Percentiles rank a stretch among this genome's conserved stretches.
Conservation (phyloP, 2,113 vertebrate species). For the Malaclemys terrapin region DNA sequence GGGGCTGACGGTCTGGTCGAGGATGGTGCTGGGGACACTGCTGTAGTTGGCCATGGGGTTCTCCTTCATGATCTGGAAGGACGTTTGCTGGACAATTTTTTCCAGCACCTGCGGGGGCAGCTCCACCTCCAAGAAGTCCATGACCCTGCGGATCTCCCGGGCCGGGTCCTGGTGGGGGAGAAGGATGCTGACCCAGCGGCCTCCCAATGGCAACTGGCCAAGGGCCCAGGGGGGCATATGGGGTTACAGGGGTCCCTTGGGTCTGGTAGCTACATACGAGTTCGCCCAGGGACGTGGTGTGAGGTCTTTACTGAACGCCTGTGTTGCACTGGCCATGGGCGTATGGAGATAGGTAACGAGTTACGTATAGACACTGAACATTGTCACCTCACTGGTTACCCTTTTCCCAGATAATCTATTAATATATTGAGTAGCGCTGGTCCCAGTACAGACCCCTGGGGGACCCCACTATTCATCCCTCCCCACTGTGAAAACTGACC, state of each 20-base stretch:
- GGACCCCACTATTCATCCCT: not conserved
- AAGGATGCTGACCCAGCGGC: not conserved
- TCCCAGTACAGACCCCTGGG: not conserved
- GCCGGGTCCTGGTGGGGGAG: conserved; percentile 75
- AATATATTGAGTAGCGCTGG: too few relatives aligned
- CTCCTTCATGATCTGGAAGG: conserved; percentile 83
- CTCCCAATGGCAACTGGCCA: too few relatives aligned
- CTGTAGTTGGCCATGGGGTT: conserved; percentile 53
- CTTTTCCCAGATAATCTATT: not conserved
- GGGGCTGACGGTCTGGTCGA: not conserved
- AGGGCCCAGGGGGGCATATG: too few relatives aligned
- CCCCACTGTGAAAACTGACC: not conserved
- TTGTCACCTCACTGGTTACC: too few relatives aligned
- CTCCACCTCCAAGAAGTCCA: conserved; percentile 79
- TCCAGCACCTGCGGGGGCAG: conserved; percentile 78
- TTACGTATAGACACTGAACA: too few relatives aligned
- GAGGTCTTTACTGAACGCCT: too few relatives aligned
- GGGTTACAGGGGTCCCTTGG: too few relatives aligned
- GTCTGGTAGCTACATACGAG: too few relatives aligned
- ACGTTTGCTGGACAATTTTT: conserved; percentile 77
- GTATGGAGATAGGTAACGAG: too few relatives aligned
- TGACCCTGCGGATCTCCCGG: conserved; percentile 79
- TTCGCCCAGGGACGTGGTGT: too few relatives aligned
- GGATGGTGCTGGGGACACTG: not conserved
- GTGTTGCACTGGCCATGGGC: too few relatives aligned